Conservation (phyloP, 2,797 vertebrate genomes). For the Sebastes vulpes region DNA sequence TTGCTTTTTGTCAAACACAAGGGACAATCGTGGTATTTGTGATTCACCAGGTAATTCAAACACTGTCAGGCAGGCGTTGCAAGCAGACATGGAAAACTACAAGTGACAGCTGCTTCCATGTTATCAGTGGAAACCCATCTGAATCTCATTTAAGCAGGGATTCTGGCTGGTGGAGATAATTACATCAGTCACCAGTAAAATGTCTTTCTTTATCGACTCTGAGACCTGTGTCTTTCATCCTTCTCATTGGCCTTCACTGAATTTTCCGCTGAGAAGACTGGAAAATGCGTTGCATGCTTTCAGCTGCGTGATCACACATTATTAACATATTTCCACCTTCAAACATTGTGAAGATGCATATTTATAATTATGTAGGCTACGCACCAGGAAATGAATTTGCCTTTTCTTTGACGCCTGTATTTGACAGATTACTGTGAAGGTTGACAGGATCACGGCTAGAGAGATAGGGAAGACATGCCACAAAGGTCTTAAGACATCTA, state of each 20-base stretch:
- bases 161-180: slow-evolving; percentile 27
- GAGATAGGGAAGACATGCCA: not conserved
- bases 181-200: slow-evolving; percentile 22
- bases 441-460: not conserved
- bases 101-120: slow-evolving; percentile 29
- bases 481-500: not conserved
- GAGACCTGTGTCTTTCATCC: not conserved
- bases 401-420: not conserved
- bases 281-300: not conserved
- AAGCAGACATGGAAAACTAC: not conserved
- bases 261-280: not conserved
- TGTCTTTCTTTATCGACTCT: slow-evolving; percentile 1
- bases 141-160: slow-evolving; percentile 14
- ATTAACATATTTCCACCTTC: slow-evolving; percentile 3
- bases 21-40: not conserved
- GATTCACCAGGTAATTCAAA: slow-evolving; percentile 20
- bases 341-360: not conserved
- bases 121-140: slow-evolving; percentile 36
- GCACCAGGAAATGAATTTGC: not conserved
- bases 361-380: not conserved
- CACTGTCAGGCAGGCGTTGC: not conserved
- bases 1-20: not conserved
- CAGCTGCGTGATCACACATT: slow-evolving; percentile 1
- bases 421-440: not conserved
- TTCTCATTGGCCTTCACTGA: not conserved